Evolutionary conservation across 2,113 vertebrate species (phyloP), one percentile per base, ranked within the genome.

Genomic region (Mirza zaza): DNA sequence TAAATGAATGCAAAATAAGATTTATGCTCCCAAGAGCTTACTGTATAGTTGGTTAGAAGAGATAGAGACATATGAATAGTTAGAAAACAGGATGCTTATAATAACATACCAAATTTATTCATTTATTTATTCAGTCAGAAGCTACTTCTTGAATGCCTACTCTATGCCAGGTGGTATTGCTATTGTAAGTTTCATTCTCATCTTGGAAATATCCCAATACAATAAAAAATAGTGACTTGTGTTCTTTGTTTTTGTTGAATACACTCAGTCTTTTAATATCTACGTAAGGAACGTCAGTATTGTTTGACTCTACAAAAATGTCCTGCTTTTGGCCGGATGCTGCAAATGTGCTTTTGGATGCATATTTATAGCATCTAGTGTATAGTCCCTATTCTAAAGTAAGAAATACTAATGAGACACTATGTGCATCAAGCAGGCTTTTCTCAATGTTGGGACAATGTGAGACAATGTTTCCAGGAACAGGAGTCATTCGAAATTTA

Each of bases 301-400:
- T 87, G 8, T 34, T 90, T n/a, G 29, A 95, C n/a, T 89, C 89
- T 79, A 63, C 27, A 96, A 87, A 75, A 73, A 55, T 75, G 21
- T 81, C 32, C 14, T 52, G 15, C 17, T 76, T 93, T 88, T 75
- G 34, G 23, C 23, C 88, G 87, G 80, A 92, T 68, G 21, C 1
- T 39, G 3, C 3, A 48, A 50, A 77, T 77, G 9, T 77, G 75
- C 45, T 34, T 77, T 77, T 77, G 15, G 77, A 34, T 79, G 4
- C 29, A 29, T 12, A 42, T 61, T 65, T 88, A 8, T n/a, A 68
- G 21, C 2, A 1, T 3, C 4, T 48, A 32, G 23, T 71, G 36
- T 90, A 3, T 27, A 15, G 11, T 29, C 29, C 3, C 34, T 92
- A 4, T 50, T 93, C 15, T 95, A 39, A n/a, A 29, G 12, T 48